Conservation (phyloP, 2,797 vertebrate species). For the Lepus townsendii region DNA sequence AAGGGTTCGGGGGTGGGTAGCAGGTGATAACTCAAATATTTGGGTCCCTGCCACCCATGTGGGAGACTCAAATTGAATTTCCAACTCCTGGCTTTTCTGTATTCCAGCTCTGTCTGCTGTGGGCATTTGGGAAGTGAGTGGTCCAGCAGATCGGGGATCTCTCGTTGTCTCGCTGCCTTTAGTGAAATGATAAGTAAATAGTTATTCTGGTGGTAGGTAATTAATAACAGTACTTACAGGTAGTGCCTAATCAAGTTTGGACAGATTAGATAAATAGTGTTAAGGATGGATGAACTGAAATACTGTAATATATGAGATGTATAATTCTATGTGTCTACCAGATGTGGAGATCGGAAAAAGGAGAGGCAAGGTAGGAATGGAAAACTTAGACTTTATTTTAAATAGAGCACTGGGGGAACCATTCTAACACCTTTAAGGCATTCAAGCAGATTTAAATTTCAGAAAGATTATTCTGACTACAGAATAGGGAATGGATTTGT, state of each 20-base stretch:
- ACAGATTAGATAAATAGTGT: background rate
- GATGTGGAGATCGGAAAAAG: slow-evolving; percentile 30
- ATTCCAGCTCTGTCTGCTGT: too few species aligned
- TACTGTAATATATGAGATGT: background rate
- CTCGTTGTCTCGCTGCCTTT: too few species aligned
- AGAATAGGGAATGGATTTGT: slow-evolving; percentile 4
- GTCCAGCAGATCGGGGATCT: too few species aligned
- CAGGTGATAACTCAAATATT: too few species aligned
- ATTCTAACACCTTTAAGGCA: background rate
- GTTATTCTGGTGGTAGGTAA: background rate
- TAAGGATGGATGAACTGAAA: background rate
- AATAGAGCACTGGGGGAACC: background rate
- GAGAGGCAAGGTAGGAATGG: background rate
- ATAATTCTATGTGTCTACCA: background rate
- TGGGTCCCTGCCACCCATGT: too few species aligned
- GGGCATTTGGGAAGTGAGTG: too few species aligned
- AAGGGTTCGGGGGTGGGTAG: too few species aligned
- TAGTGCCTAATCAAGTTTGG: slow-evolving; percentile 10
- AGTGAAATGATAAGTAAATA: too few species aligned
- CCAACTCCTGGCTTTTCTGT: too few species aligned
- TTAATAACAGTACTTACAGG: background rate
- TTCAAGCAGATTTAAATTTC: slow-evolving; percentile 9
- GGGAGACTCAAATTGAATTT: too few species aligned
- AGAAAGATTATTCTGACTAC: slow-evolving; percentile 11
- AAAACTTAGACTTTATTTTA: background rate